Conservation (phyloP, 53 echinoderm and acorn worm genomes). For the Pentamera pediparva region DNA sequence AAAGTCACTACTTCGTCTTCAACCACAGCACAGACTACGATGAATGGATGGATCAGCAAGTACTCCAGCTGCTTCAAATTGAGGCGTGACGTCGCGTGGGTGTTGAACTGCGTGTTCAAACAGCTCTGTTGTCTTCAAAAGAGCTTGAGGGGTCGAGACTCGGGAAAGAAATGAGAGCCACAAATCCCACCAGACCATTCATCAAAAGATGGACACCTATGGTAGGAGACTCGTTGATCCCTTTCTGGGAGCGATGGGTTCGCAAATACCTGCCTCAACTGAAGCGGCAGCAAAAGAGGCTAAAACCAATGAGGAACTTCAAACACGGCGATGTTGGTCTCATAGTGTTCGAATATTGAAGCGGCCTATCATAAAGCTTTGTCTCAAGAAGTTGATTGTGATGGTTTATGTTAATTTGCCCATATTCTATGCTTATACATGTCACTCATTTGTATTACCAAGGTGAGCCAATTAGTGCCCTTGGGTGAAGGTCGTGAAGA, state of each 20-base stretch:
- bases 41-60: slow-evolving; percentile 4
- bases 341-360: too few relatives aligned
- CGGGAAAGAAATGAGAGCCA: neutral
- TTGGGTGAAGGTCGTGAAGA: too few relatives aligned
- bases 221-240: neutral
- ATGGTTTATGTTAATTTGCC: too few relatives aligned
- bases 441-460: too few relatives aligned
- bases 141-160: neutral
- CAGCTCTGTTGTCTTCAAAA: neutral
- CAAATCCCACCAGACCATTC: too few relatives aligned
- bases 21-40: neutral
- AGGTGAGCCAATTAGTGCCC: too few relatives aligned
- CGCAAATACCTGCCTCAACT: neutral
- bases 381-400: too few relatives aligned
- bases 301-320: too few relatives aligned
- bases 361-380: too few relatives aligned
- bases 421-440: too few relatives aligned
- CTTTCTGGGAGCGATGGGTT: neutral
- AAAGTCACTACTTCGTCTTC: neutral
- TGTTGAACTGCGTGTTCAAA: slow-evolving; percentile 19
- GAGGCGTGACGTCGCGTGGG: slow-evolving; percentile 27
- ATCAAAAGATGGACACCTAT: neutral
- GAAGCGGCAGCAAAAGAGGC: neutral
- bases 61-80: slow-evolving; percentile 32
- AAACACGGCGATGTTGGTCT: too few relatives aligned